Percentiles rank a stretch among this genome's conserved stretches.
Conservation (phyloP, 2,113 vertebrate species). For the Hemibagrus wyckioides region DNA sequence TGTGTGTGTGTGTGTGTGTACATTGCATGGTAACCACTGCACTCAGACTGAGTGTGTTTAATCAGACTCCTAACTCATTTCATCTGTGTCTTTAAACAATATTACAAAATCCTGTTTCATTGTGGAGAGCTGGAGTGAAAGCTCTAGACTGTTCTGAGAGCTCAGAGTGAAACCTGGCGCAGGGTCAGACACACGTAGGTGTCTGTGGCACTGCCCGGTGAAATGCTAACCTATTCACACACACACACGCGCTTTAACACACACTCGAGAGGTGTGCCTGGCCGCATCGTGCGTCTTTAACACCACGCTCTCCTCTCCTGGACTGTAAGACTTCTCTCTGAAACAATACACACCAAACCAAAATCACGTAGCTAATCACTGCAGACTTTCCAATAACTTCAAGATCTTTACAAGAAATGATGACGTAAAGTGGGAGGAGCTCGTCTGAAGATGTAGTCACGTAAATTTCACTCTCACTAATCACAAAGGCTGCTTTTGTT, state of each 20-base stretch:
- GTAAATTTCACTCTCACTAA: neutral
- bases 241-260: slow-evolving; percentile 21
- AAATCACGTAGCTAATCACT: neutral
- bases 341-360: neutral
- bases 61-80: neutral
- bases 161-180: slow-evolving; percentile 2
- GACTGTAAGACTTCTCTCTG: neutral
- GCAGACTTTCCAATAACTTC: neutral
- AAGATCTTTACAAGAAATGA: neutral
- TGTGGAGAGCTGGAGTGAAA: neutral
- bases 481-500: neutral
- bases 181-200: slow-evolving; percentile 26
- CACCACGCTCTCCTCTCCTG: neutral
- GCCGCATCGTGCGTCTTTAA: neutral
- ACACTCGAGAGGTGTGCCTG: slow-evolving; percentile 27
- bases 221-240: slow-evolving; percentile 22
- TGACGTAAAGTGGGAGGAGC: neutral
- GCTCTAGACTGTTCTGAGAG: neutral
- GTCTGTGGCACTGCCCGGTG: slow-evolving; percentile 16
- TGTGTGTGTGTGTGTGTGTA: neutral
- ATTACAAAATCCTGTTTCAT: neutral
- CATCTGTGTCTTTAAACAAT: neutral
- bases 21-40: neutral
- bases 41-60: neutral
- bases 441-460: neutral